Evolutionary conservation across 2,888 invertebrate genomes (phyloP), one percentile per base, ranked within the genome.

Genomic region (Serripes groenlandicus): DNA sequence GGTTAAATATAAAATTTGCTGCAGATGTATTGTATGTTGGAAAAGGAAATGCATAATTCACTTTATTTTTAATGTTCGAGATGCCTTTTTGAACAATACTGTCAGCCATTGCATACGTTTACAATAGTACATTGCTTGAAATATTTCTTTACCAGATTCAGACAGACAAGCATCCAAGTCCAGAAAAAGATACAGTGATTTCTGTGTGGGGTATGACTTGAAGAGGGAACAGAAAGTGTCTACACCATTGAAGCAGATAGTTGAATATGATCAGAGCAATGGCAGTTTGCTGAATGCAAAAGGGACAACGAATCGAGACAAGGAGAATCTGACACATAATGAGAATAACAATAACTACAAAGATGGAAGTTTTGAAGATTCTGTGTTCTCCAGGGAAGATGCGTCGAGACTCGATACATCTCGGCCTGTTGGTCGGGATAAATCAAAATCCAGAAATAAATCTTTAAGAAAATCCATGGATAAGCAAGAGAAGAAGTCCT

Each of bases 181-280:
- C 9, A 30, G 58, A 15, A 81, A 77, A 49, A 60, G 81, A 52
- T 70, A 74, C 70, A 81, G 81, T 64, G 81, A 81, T 42, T 77
- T 81, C 62, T 74, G 77, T 26, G 54, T 80, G n/a, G 66, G 70
- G 18, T 75, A 83, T 62, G 37, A 23, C 42, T 15, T 23, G 28
- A 54, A 68, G 15, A 74, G 66, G 34, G 23, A 58, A n/a, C 66
- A 66, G 37, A 74, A 78, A 60, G 21, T 69, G 30, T 35, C 78
- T 21, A 49, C 78, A 21, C 58, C 75, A 30, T 49, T 78, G 74
- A 23, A 62, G 49, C 68, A 49, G 18, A 74, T 69, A 18, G n/a
- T 35, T 30, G 73, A 69, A 21, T 56, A 32, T 54, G 30, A 66
- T 32, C 23, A 28, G 1, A 42, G 42, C 42, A 42, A 28, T 23